A percentile compares a stretch with the other conserved stretches of the same genome.
phyloP scores from a whole-genome alignment of 2,888 invertebrate genomes.

The Synergus umbraculus region DNA sequence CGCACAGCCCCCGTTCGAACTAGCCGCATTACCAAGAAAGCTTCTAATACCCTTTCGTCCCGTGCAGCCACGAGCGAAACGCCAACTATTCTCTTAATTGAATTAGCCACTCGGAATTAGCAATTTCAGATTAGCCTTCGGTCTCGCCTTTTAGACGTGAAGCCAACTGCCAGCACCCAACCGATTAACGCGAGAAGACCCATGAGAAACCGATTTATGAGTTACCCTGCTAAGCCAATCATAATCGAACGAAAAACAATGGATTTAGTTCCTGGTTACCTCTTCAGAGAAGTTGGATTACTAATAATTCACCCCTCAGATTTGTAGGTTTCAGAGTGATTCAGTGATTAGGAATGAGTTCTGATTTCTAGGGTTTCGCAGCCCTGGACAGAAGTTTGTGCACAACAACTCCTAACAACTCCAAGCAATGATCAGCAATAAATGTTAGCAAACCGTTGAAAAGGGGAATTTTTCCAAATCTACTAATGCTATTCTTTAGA shows the following conservation, averaged over 20 bases:
- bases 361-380: too few relatives aligned
- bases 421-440: too few relatives aligned
- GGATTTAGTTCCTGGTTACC: too few relatives aligned
- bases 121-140: conserved; percentile 71
- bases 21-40: conserved; percentile 57
- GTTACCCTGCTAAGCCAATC: background rate
- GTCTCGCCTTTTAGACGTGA: conserved; percentile 46
- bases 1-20: conserved; percentile 53
- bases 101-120: conserved; percentile 75
- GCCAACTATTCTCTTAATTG: conserved; percentile 72
- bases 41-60: conserved; percentile 59
- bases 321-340: too few relatives aligned
- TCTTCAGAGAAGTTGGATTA: too few relatives aligned
- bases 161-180: conserved; percentile 33
- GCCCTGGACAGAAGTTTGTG: too few relatives aligned
- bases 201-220: conserved; percentile 15
- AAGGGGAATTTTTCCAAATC: too few relatives aligned
- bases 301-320: too few relatives aligned
- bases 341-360: too few relatives aligned
- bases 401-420: too few relatives aligned
- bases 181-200: conserved; percentile 35
- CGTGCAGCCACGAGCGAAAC: conserved; percentile 48
- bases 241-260: background rate
- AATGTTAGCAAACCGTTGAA: too few relatives aligned
- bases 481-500: too few relatives aligned